Conservation (phyloP, 2,113 vertebrate genomes). For the Ornithorhynchus anatinus region DNA sequence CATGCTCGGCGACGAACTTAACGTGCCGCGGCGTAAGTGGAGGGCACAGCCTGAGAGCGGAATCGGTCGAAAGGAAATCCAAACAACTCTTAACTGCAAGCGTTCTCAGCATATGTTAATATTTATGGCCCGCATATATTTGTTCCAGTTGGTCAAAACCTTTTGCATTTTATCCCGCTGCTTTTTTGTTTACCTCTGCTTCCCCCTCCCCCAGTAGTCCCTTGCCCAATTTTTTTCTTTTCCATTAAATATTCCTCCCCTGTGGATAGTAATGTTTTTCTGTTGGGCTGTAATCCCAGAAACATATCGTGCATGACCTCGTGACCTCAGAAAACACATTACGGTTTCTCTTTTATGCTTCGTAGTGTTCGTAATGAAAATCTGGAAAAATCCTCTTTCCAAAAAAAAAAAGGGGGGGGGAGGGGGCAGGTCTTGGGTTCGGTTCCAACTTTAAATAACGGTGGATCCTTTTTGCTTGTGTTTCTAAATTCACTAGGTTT, state of each 20-base stretch:
- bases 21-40: no score
- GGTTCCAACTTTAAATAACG: conserved; percentile 4
- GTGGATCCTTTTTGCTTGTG: background rate
- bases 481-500: background rate
- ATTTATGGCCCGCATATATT: background rate
- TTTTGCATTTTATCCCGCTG: background rate
- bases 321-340: conserved; percentile 17
- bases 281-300: conserved; percentile 19
- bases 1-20: no score
- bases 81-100: conserved; percentile 4
- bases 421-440: background rate
- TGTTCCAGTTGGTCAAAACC: conserved; percentile 15
- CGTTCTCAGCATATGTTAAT: background rate
- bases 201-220: background rate
- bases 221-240: background rate
- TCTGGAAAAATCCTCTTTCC: background rate
- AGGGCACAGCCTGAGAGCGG: no score
- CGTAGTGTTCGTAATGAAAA: conserved; percentile 14
- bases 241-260: conserved; percentile 19
- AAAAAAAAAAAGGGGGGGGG: no score
- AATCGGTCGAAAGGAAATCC: no score
- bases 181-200: background rate
- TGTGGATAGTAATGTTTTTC: conserved; percentile 4
- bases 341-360: background rate
- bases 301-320: conserved; percentile 5